phyloP scores from a whole-genome alignment of 2,888 invertebrate genomes.

The Ormyrus rosae region DNA sequence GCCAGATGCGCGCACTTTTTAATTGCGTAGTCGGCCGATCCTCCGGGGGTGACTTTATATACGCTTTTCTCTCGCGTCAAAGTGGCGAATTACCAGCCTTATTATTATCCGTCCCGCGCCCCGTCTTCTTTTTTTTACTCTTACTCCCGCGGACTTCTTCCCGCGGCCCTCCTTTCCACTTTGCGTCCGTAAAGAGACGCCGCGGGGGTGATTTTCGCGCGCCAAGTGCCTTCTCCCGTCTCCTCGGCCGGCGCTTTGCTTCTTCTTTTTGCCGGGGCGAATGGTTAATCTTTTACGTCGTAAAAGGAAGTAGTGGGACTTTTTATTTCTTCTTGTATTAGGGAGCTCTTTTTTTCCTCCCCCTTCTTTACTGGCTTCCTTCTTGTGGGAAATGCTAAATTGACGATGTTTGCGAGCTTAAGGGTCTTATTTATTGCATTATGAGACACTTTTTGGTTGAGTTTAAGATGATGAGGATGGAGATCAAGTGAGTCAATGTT shows the following conservation, averaged over 20 bases:
- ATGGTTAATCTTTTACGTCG: constrained; percentile 52
- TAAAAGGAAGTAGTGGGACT: constrained; percentile 23
- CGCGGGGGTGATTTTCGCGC: constrained; percentile 43
- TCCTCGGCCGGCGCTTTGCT: not conserved
- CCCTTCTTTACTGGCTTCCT: not conserved
- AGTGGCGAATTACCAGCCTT: constrained; percentile 73
- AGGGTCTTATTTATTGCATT: constrained; percentile 6
- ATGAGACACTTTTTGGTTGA: not conserved
- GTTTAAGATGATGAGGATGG: not conserved
- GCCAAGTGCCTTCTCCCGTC: constrained; percentile 1
- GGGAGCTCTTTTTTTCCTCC: not conserved
- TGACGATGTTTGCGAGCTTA: not conserved
- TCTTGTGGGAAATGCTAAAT: constrained; percentile 22
- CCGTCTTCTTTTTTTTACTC: constrained; percentile 35
- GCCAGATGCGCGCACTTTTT: constrained; percentile 64
- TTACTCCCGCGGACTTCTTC: not conserved
- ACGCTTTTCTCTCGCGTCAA: constrained; percentile 63
- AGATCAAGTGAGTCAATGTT: not conserved
- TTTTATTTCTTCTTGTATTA: constrained; percentile 37
- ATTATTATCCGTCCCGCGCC: constrained; percentile 71
- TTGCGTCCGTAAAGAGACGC: constrained; percentile 46
- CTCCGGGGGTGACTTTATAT: constrained; percentile 13
- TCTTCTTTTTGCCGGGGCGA: constrained; percentile 27
- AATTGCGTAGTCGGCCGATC: constrained; percentile 67
- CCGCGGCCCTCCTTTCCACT: constrained; percentile 58